Evolutionary conservation across 2,113 vertebrate species (phyloP), one percentile per base, ranked within the genome.

Genomic region (Pachyramphus minor): DNA sequence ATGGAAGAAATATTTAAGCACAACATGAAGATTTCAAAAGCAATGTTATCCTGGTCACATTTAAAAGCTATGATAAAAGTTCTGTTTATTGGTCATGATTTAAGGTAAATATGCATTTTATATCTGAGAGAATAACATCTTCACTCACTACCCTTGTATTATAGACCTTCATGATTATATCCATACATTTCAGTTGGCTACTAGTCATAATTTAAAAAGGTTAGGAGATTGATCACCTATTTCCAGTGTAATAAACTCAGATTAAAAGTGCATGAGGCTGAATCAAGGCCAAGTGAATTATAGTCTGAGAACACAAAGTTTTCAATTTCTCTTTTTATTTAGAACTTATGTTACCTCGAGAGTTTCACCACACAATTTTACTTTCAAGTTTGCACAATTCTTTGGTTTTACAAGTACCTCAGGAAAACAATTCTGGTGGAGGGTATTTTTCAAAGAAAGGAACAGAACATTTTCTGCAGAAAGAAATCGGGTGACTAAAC

Each of bases 1-100:
- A 91, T 77, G 59, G 49, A 94, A 81, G 80, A 84, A 91, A 94
- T 84, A 87, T 84, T 94, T 74, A 91, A 77, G 13, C 37, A 81
- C 64, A 89, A 86, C 53, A 64, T 14, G 28, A 80, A 88, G 59
- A 88, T 86, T 95, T 96, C 33, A 83, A 80, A 90, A 77, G 17
- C n/a, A 69, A 35, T 42, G 37, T 44, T 86, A 90, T 84, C 28
- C 41, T 62, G 28, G 18, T 45, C 45, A 41, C 24, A 55, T 86
- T 80, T 69, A 21, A 77, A 92, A 92, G 62, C 14, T 35, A 2
- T 37, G 31, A 42, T 58, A 84, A 31, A 80, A 25, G 1, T 31
- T 90, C 6, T 71, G 31, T 84, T 66, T 84, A 47, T 80, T 69
- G 49, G 17, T 74, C 31, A 55, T 30, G 71, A 64, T 21, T 64